phyloP scores from a whole-genome alignment of 2,113 vertebrate species.

The Opisthocomus hoazin region DNA sequence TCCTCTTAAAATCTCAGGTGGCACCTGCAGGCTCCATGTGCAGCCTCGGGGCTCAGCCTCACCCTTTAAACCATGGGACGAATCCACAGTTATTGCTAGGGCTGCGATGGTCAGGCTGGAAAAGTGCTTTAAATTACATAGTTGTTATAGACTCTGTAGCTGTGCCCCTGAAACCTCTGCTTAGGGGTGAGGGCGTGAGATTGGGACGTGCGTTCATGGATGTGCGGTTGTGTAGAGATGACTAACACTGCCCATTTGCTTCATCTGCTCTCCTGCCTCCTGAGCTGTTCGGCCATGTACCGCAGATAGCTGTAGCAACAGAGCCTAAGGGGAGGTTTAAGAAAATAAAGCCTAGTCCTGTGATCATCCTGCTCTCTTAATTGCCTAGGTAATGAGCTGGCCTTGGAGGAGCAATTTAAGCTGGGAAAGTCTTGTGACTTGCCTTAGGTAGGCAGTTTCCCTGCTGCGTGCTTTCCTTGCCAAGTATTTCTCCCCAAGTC shows the following conservation, averaged over 20 bases:
- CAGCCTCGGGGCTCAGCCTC: background rate
- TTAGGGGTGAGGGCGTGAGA: background rate
- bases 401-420: background rate
- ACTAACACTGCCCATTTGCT: rapidly evolving
- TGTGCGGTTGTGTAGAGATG: background rate
- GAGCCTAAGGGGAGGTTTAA: background rate
- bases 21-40: background rate
- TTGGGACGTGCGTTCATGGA: rapidly evolving
- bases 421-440: background rate
- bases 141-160: rapidly evolving
- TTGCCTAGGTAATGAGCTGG: background rate
- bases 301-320: background rate
- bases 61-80: background rate
- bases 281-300: background rate
- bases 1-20: background rate
- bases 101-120: background rate
- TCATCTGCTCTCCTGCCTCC: background rate
- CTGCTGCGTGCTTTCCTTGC: background rate
- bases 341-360: background rate
- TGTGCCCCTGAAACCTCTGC: background rate
- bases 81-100: background rate
- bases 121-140: background rate
- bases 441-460: background rate
- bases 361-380: background rate
- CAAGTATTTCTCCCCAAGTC: background rate